phyloP scores from a whole-genome alignment of 2,797 vertebrate species.

The Oophaga sylvatica region DNA sequence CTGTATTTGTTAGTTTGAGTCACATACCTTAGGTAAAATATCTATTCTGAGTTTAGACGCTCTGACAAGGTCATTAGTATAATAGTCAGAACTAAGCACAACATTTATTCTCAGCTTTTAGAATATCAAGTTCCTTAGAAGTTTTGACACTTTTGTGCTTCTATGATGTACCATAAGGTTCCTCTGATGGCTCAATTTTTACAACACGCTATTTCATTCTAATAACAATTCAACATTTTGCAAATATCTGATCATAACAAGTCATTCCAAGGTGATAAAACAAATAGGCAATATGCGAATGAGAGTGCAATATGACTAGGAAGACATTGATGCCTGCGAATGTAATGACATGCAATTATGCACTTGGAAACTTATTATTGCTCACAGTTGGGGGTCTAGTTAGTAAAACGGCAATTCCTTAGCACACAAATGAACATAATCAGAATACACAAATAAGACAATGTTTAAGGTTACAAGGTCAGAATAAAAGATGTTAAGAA shows the following conservation, averaged over 20 bases:
- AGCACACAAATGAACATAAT: conserved; percentile 24
- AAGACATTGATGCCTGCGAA: conserved; percentile 49
- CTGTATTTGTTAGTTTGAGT: neutral
- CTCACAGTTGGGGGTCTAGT: conserved; percentile 53
- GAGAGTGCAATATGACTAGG: conserved; percentile 47
- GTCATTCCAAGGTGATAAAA: conserved; percentile 58
- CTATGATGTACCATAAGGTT: conserved; percentile 44
- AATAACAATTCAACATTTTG: conserved; percentile 56
- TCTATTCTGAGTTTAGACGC: neutral
- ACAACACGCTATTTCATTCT: conserved; percentile 52
- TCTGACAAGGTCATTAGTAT: conserved; percentile 29
- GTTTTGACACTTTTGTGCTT: conserved; percentile 17
- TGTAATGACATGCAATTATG: conserved; percentile 59
- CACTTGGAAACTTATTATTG: conserved; percentile 56
- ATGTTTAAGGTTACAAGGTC: conserved; percentile 37
- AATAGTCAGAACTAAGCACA: conserved; percentile 17
- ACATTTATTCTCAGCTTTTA: conserved; percentile 30
- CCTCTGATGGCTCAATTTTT: conserved; percentile 36
- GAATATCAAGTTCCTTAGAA: neutral
- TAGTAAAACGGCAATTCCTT: conserved; percentile 31
- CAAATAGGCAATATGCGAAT: conserved; percentile 59
- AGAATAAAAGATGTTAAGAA: neutral
- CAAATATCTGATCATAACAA: conserved; percentile 56
- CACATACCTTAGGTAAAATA: neutral
- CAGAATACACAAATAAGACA: conserved; percentile 36